Conservation (phyloP, 2,113 vertebrate species). For the Theristicus caerulescens region DNA sequence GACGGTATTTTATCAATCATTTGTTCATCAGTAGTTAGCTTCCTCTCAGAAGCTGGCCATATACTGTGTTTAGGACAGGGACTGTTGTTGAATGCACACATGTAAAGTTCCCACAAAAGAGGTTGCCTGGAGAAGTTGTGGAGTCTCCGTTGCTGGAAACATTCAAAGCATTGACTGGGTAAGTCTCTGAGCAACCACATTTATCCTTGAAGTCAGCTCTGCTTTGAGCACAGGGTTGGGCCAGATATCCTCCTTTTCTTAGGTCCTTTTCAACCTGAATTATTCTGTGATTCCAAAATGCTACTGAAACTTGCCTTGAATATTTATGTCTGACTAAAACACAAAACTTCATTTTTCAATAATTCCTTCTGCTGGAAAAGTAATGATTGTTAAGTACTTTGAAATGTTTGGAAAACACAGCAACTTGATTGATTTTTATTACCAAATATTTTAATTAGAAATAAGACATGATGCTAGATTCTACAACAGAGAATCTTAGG, state of each 20-base stretch:
- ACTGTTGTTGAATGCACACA: not conserved
- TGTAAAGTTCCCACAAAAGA: not conserved
- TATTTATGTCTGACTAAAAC: not conserved
- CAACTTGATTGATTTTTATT: not conserved
- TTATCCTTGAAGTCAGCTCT: not conserved
- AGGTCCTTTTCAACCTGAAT: not conserved
- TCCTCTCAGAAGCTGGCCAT: not conserved
- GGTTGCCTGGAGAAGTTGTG: not conserved
- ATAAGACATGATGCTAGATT: not conserved
- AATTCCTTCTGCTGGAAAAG: not conserved
- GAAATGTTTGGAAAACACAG: not conserved
- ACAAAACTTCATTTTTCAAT: not conserved
- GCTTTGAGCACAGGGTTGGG: not conserved
- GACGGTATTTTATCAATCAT: not conserved
- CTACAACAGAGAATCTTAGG: not conserved
- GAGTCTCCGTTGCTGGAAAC: not conserved
- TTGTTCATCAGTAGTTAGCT: not conserved
- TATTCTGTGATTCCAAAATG: not conserved
- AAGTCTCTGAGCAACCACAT: not conserved
- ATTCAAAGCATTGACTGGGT: not conserved
- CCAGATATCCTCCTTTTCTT: not conserved
- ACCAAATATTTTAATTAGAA: not conserved
- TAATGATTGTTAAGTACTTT: not conserved
- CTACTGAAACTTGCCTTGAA: not conserved
- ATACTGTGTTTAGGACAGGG: not conserved